Evolutionary conservation across 1,140 invertebrate genomes (phyloP), one percentile per base, ranked within the genome.

Genomic region (Scaptomyza graminum): DNA sequence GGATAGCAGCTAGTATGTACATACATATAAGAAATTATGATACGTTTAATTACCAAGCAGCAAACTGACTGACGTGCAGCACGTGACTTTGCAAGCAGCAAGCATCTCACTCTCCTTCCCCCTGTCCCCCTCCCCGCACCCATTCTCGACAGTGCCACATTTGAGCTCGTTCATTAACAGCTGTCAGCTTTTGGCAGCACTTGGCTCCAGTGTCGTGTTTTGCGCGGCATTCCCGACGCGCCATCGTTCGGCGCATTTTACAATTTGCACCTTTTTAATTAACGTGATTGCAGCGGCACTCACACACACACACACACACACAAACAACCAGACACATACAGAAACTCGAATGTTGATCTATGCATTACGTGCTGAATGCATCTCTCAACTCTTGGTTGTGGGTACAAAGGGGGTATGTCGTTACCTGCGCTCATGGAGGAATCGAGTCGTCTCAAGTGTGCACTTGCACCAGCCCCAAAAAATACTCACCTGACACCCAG

Each of bases 191-290:
- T 83, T 90, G 89, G 72, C 77, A 87, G 77, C 72, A 71, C 79
- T 79, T 80, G 65, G 52, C 73, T 71, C 43, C 31, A 34, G 71
- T 50, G 51, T 43, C 64, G 64, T 51, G 57, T 41, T 50, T 74
- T 64, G 65, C 70, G 65, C 37, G 65, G 82, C 82, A 71, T 78
- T 74, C 78, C 77, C 74, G 65, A 77, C 73, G 70, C 76, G 69
- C 56, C 44, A 69, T 50, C 44, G 44, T 67, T 41, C 51, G 61
- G 61, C 76, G 69, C 83, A 47, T 85, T 90, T 90, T 88, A 90
- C 90, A 91, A 90, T 91, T 91, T 91, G 89, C 89, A 91, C 90
- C 90, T 90, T 90, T 90, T 90, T 90, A 90, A 90, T 90, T 90
- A 90, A 90, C 89, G 90, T 87, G 90, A 90, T 90, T 90, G 89